A percentile compares a stretch with the other conserved stretches of the same genome.
Conservation (phyloP, 1,140 invertebrate genomes). For the Galleria mellonella region DNA sequence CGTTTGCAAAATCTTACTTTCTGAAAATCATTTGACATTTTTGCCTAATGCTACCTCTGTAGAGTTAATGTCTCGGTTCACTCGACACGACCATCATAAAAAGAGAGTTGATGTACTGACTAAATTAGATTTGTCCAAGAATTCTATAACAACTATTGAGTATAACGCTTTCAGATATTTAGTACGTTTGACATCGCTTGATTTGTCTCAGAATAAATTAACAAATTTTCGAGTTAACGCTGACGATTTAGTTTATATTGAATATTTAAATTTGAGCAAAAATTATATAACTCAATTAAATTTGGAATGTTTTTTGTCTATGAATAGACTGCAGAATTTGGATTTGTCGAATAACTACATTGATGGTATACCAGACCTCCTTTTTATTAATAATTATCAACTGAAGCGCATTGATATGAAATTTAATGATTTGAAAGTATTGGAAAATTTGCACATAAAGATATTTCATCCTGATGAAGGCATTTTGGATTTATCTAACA, state of each 20-base stretch:
- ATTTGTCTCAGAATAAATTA: slow-evolving; percentile 50
- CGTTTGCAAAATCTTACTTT: slow-evolving; percentile 46
- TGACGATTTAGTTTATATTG: slow-evolving; percentile 34
- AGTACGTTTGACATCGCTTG: slow-evolving; percentile 28
- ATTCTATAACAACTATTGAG: slow-evolving; percentile 41
- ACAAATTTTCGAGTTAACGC: slow-evolving; percentile 39
- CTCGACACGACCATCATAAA: slow-evolving; percentile 15
- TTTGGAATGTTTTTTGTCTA: slow-evolving; percentile 39
- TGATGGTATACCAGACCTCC: slow-evolving; percentile 35
- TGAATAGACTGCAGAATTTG: slow-evolving; percentile 50
- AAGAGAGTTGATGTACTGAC: slow-evolving; percentile 28
- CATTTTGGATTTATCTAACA: slow-evolving; percentile 49
- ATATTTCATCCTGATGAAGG: slow-evolving; percentile 46
- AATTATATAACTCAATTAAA: slow-evolving; percentile 41
- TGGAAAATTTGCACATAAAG: slow-evolving; percentile 36
- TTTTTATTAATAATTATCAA: slow-evolving; percentile 33
- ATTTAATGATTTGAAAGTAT: slow-evolving; percentile 33
- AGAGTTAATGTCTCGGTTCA: slow-evolving; percentile 15
- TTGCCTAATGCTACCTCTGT: slow-evolving; percentile 33
- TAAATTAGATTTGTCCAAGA: slow-evolving; percentile 47
- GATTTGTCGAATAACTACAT: slow-evolving; percentile 54
- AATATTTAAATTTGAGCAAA: slow-evolving; percentile 48
- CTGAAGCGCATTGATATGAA: slow-evolving; percentile 46
- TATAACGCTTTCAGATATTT: slow-evolving; percentile 48
- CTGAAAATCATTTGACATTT: slow-evolving; percentile 39